Conservation (phyloP, 37 sponge, comb jelly and placozoan species). For the Dysidea cf. avara region DNA sequence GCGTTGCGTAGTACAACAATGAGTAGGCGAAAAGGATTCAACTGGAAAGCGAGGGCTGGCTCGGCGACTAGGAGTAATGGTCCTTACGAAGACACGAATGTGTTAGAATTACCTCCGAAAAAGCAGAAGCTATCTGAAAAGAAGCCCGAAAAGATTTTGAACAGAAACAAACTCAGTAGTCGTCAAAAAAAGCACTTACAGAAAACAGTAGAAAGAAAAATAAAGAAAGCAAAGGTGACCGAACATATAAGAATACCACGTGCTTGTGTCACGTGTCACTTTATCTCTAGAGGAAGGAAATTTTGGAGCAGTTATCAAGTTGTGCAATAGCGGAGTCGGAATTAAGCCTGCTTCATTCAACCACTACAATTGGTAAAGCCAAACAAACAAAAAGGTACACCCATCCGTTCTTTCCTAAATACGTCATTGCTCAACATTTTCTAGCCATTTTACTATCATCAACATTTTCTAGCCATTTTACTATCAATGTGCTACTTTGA, state of each 20-base stretch:
- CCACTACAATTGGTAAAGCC: slow-evolving; percentile 8
- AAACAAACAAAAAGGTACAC: slow-evolving; percentile 16
- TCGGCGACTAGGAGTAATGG: background rate
- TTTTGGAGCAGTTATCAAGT: slow-evolving; percentile 13
- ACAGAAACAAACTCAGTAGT: slow-evolving; percentile 43
- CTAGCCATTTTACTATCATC: too few species aligned
- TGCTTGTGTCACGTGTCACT: background rate
- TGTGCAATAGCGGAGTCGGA: slow-evolving; percentile 38
- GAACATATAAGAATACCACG: slow-evolving; percentile 12
- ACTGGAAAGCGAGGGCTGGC: slow-evolving; percentile 53
- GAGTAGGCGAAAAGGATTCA: slow-evolving; percentile 36
- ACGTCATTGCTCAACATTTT: background rate
- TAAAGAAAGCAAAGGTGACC: slow-evolving; percentile 68
- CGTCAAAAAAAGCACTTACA: slow-evolving; percentile 62
- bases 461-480: too few species aligned
- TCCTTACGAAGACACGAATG: slow-evolving; percentile 33
- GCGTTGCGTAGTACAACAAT: slow-evolving; percentile 5
- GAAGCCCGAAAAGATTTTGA: background rate
- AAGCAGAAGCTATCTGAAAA: background rate
- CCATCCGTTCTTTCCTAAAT: too few species aligned
- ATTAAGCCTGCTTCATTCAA: slow-evolving; percentile 21
- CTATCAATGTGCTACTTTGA: too few species aligned
- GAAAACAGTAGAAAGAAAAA: slow-evolving; percentile 68
- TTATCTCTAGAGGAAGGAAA: slow-evolving; percentile 7
- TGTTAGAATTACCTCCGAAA: slow-evolving; percentile 41